These are phyloP conservation scores for Adelognathus sp. DNA, from an alignment of 2,888 invertebrate genomes.

Conservation along the genomic window DNA sequence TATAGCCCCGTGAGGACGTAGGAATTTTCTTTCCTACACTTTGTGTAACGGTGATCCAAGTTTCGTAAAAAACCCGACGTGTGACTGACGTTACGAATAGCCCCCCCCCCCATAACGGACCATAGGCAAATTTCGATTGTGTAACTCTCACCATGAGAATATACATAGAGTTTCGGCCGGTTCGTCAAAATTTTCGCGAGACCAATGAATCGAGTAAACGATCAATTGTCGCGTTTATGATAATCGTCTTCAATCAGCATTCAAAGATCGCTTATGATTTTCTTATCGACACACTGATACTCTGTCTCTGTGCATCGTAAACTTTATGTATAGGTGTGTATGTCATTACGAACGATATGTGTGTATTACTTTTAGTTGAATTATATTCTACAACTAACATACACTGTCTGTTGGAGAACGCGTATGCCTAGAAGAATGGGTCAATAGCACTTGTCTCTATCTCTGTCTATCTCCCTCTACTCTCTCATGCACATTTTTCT, in stretches of 20 bases:
- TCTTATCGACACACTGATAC: conserved; percentile 19
- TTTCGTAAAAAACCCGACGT: conserved; percentile 4
- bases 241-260: no score
- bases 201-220: no score
- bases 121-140: neutral
- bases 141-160: neutral
- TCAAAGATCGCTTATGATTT: neutral
- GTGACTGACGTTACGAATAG: conserved; percentile 16
- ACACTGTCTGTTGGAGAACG: conserved; percentile 41
- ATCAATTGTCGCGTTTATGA: no score
- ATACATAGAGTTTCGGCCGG: neutral
- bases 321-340: conserved; percentile 20
- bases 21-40: conserved; percentile 34
- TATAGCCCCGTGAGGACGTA: conserved; percentile 23
- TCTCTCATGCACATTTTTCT: conserved; percentile 8
- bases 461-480: conserved; percentile 55
- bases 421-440: conserved; percentile 56
- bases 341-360: conserved; percentile 41
- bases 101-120: no score
- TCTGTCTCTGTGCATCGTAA: conserved; percentile 45
- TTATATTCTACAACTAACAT: conserved; percentile 26
- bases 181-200: no score
- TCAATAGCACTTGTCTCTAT: conserved; percentile 45
- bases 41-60: neutral
- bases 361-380: conserved; percentile 1